Percentiles rank a stretch among this genome's conserved stretches.
Evolutionary conservation across 2,888 invertebrate genomes (phyloP).

Genomic region (Agonopterix alstromeriana): DNA sequence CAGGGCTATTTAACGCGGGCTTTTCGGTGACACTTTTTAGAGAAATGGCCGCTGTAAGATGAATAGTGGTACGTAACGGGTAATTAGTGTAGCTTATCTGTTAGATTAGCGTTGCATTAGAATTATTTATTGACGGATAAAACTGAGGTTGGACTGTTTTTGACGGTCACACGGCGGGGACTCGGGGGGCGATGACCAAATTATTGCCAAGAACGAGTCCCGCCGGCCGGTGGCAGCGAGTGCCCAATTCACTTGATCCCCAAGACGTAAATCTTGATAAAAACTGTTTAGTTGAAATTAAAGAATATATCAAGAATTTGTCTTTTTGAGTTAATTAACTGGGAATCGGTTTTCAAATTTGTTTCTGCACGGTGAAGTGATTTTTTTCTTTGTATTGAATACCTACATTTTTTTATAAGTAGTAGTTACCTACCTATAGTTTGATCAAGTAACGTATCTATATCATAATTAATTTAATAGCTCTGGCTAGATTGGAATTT

Average conservation of each 20-base stretch:
- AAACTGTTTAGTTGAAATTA: conserved; percentile 41
- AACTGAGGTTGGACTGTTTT: background rate
- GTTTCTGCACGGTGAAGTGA: no score
- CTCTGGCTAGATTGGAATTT: background rate
- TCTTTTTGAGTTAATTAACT: conserved; percentile 7
- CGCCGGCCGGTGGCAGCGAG: conserved; percentile 29
- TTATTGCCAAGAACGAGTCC: conserved; percentile 65
- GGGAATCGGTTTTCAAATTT: background rate
- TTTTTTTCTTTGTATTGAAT: no score
- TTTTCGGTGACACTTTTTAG: conserved; percentile 46
- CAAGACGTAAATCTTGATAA: conserved; percentile 47
- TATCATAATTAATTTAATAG: background rate
- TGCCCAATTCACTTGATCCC: conserved; percentile 35
- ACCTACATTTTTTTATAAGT: no score
- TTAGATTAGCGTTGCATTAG: conserved; percentile 37
- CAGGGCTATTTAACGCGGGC: conserved; percentile 51
- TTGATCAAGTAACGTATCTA: no score
- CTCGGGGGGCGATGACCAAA: conserved; percentile 64
- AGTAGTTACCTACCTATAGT: no score
- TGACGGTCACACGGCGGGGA: conserved; percentile 20
- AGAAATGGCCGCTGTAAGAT: conserved; percentile 36
- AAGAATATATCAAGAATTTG: conserved; percentile 20
- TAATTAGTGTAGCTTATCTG: conserved; percentile 53
- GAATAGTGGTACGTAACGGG: conserved; percentile 41
- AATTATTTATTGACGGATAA: conserved; percentile 19